A percentile compares a stretch with the other conserved stretches of the same genome.
Evolutionary conservation across 2,797 vertebrate genomes (phyloP).

Genomic region (Enteromius viviparus): DNA sequence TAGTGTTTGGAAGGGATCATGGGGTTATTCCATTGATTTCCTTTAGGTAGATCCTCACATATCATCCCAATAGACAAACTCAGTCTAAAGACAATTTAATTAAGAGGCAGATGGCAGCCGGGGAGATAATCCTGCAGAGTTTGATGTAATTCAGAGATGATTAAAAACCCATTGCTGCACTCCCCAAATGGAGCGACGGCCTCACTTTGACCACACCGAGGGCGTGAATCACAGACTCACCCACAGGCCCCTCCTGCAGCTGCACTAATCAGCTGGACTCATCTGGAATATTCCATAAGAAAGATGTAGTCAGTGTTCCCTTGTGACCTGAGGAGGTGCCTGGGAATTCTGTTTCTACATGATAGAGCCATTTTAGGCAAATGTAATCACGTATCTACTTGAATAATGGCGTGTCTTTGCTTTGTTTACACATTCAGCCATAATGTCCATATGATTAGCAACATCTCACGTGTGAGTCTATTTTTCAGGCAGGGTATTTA

Average conservation of each 20-base stretch:
- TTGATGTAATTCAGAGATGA: constrained; percentile 59
- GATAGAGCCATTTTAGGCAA: background rate
- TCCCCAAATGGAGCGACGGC: constrained; percentile 49
- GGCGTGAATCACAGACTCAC: constrained; percentile 39
- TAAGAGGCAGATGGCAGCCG: constrained; percentile 55
- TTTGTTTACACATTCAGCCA: constrained; percentile 8
- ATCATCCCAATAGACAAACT: constrained; percentile 50
- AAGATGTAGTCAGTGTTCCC: constrained; percentile 21
- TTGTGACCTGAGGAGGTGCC: background rate
- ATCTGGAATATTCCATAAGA: constrained; percentile 29
- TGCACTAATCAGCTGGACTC: constrained; percentile 34
- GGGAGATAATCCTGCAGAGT: constrained; percentile 59
- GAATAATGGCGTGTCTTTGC: background rate
- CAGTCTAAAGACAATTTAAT: constrained; percentile 62
- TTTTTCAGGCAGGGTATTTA: constrained; percentile 37
- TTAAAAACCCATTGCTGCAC: constrained; percentile 56
- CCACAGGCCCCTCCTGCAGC: constrained; percentile 4
- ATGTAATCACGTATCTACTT: constrained; percentile 15
- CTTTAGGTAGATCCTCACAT: constrained; percentile 38
- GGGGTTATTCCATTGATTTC: constrained; percentile 45
- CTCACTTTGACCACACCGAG: constrained; percentile 46
- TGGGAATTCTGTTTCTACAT: constrained; percentile 1
- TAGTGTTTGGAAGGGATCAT: constrained; percentile 2
- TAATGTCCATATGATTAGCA: constrained; percentile 7
- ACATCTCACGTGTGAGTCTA: background rate